Base-by-base conservation (phyloP, 2,888 invertebrate species). In the Volucella zonaria region DNA sequence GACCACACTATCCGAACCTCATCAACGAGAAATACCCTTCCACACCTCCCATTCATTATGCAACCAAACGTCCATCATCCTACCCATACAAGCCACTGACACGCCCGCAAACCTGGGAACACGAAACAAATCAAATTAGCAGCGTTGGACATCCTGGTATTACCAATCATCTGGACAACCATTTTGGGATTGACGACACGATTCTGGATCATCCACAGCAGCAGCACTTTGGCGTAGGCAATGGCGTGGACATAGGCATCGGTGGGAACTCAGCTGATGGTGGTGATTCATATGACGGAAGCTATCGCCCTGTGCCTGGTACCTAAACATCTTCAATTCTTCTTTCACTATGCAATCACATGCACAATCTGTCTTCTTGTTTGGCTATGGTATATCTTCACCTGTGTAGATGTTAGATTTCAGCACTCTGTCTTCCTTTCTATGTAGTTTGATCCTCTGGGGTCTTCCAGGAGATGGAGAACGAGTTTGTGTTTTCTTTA, bases 261-360 rank as follows among this genome's bases (percentile, higher is more conserved):
- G 90, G 89, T 79, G 91, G 90, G 71, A 89, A 89, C 11, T 88
- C 87, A 49, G 89, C 90, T 23, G 91, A 90, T 80, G 88, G 87
- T 40, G 87, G 88, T 54, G 89, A 88, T 54, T 86, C 86, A 49
- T 88, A 88, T 15, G 90, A 89, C 73, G 89, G 87, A 77, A 87
- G 87, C 62, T 92, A 90, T 89, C 92, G 91, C 87, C 92, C 91
- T 87, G 90, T 91, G 87, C 91, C 91, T 88, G 92, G 92, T 92
- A 92, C 90, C 82, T 61, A 87, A 66, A 67, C 58, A n/a, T 56
- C 58, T 70, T 76, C 74, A 56, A 47, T 40, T 64, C 45, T 77
- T 66, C 40, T 43, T 75, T 61, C 67, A 51, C 49, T 59, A 42
- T 40, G 42, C 23, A 56, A 61, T 71, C 49, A 52, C 73, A 56